Evolutionary conservation across 1,140 invertebrate genomes (phyloP).

Genomic region (Glossosoma conforme): DNA sequence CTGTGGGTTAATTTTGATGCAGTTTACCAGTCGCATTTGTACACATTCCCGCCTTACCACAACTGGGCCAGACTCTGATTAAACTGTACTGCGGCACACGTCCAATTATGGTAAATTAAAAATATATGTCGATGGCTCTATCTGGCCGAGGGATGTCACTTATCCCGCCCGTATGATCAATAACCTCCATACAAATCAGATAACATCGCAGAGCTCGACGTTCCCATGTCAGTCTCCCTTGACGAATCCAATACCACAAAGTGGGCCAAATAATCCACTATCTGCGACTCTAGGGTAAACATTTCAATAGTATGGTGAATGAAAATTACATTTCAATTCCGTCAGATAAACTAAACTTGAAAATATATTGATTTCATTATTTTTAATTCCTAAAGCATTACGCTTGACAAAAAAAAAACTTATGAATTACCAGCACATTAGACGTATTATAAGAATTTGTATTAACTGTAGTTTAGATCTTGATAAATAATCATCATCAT

Average conservation of each 20-base stretch:
- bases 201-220: background rate
- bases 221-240: slow-evolving; percentile 2
- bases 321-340: too few relatives aligned
- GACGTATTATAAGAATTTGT: too few relatives aligned
- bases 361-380: too few relatives aligned
- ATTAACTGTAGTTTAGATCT: too few relatives aligned
- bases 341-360: too few relatives aligned
- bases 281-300: too few relatives aligned
- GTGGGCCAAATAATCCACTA: too few relatives aligned
- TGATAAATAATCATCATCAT: too few relatives aligned
- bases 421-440: too few relatives aligned
- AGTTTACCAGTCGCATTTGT: background rate
- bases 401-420: too few relatives aligned
- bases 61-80: slow-evolving; percentile 5
- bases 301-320: too few relatives aligned
- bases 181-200: slow-evolving; percentile 16
- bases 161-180: slow-evolving; percentile 19
- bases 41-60: background rate
- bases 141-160: slow-evolving; percentile 14
- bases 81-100: slow-evolving; percentile 7
- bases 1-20: background rate
- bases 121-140: slow-evolving; percentile 16
- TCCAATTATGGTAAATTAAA: slow-evolving; percentile 6
- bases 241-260: background rate
- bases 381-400: too few relatives aligned